These are phyloP conservation scores for Eidolon helvum DNA, from an alignment of 2,113 vertebrate species.

Conservation along the genomic window DNA sequence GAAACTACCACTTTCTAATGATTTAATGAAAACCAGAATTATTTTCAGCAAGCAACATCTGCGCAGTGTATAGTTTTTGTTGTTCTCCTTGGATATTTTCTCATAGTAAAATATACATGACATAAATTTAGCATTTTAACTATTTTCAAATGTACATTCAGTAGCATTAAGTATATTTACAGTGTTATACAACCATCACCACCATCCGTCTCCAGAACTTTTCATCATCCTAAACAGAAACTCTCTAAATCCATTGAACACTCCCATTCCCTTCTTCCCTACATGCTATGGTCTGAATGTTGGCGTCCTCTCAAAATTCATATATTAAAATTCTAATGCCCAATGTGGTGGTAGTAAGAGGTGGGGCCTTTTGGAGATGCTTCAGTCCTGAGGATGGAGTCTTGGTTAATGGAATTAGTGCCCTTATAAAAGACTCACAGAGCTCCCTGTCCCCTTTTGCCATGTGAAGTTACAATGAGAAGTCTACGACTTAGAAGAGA, in stretches of 20 bases:
- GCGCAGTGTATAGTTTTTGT: constrained; percentile 22
- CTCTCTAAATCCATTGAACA: not conserved
- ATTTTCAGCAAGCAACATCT: constrained; percentile 27
- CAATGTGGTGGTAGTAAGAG: not conserved
- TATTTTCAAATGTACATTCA: not conserved
- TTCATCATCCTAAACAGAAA: not conserved
- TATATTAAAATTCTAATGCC: not conserved
- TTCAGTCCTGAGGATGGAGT: not conserved
- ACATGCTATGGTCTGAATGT: not conserved
- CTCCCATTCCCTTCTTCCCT: not conserved
- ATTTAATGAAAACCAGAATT: not conserved
- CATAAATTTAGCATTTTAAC: not conserved
- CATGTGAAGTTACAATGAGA: not conserved
- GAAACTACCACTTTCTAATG: constrained; percentile 40
- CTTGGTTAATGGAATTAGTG: not conserved
- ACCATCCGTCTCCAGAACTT: not conserved
- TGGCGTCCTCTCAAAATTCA: not conserved
- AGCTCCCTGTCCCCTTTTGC: not conserved
- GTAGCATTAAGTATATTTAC: not conserved
- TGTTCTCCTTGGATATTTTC: not conserved
- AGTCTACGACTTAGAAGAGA: not conserved
- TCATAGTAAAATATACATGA: not conserved
- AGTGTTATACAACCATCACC: too few species aligned
- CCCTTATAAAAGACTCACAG: not conserved
- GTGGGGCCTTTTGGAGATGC: not conserved